A percentile compares a stretch with the other conserved stretches of the same genome.
phyloP scores from a whole-genome alignment of 1,140 invertebrate genomes.

The Hydropsyche tenuis region DNA sequence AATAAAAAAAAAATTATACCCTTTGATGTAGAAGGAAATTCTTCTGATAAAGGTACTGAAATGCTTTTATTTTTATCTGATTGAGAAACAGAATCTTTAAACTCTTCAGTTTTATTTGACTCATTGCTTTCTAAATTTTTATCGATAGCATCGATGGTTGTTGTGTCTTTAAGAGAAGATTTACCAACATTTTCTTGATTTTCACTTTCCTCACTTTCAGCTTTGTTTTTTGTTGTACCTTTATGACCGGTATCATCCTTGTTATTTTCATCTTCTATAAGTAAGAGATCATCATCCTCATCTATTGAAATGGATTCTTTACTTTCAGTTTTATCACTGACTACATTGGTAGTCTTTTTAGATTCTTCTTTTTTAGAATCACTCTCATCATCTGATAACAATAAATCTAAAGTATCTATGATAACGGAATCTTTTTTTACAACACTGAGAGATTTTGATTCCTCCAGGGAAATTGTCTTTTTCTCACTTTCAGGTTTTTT shows the following conservation, averaged over 20 bases:
- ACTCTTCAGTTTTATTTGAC: no score
- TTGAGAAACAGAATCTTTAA: no score
- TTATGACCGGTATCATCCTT: not conserved
- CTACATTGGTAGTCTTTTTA: not conserved
- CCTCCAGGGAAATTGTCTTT: not conserved
- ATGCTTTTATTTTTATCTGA: no score
- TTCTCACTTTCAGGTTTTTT: not conserved
- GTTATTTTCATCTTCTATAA: not conserved
- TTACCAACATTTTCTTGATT: not conserved
- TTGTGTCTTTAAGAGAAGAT: not conserved
- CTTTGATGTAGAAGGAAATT: no score
- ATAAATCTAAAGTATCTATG: slow-evolving; percentile 18
- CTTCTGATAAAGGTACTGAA: no score
- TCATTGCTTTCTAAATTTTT: no score
- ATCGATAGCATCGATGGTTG: not conserved
- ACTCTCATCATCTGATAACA: slow-evolving; percentile 28
- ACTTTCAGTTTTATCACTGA: not conserved
- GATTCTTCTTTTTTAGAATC: not conserved
- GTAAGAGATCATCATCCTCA: slow-evolving; percentile 22
- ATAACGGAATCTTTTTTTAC: slow-evolving; percentile 7
- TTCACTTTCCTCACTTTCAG: not conserved
- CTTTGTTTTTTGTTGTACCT: not conserved
- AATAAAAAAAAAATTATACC: not conserved
- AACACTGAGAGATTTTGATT: not conserved
- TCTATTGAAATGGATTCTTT: not conserved